Conservation (phyloP, 2,113 vertebrate genomes). For the Erythrolamprus reginae region DNA sequence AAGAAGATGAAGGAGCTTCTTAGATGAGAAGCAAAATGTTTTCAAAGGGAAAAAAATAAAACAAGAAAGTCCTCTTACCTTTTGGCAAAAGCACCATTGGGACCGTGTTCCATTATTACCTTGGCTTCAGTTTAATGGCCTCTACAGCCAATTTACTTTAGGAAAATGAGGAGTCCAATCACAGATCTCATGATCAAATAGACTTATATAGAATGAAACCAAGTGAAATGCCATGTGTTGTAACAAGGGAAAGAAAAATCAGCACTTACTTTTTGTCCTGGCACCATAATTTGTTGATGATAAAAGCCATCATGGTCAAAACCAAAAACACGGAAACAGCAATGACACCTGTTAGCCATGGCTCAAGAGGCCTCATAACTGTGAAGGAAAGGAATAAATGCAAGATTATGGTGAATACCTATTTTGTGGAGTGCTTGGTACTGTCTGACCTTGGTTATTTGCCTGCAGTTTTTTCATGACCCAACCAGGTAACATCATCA, state of each 20-base stretch:
- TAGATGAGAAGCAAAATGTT: not conserved
- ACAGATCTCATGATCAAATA: not conserved
- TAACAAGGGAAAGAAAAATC: not conserved
- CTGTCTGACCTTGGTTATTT: not conserved
- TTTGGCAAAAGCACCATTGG: not conserved
- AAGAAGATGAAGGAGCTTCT: not conserved
- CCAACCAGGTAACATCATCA: not conserved
- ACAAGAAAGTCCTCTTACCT: not conserved
- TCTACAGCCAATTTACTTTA: not conserved
- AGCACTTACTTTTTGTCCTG: slow-evolving; percentile 63
- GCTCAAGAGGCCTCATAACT: slow-evolving; percentile 49
- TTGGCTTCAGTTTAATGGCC: not conserved
- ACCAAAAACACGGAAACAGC: slow-evolving; percentile 74
- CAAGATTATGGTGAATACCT: not conserved
- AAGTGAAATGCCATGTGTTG: not conserved
- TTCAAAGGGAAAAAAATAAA: not conserved
- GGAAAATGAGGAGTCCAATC: not conserved
- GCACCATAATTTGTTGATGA: slow-evolving; percentile 80
- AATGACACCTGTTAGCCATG: slow-evolving; percentile 79
- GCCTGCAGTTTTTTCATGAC: not conserved
- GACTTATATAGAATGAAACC: not conserved
- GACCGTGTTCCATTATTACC: not conserved
- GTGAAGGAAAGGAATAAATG: not conserved
- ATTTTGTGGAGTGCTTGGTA: not conserved
- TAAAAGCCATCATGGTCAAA: slow-evolving; percentile 67